Conservation (phyloP, 2,113 vertebrate genomes). For the Ranitomeya variabilis region DNA sequence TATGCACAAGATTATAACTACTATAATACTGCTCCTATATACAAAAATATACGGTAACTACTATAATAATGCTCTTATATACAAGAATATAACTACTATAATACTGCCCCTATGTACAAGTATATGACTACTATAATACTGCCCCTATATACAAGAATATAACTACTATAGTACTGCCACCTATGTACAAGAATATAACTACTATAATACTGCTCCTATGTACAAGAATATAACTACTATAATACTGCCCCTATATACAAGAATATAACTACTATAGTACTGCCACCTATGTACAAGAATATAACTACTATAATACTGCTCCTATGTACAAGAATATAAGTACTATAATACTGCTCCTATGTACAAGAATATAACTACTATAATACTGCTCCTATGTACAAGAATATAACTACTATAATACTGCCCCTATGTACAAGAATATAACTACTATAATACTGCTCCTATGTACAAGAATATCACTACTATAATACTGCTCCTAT, state of each 20-base stretch:
- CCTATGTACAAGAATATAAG: neutral
- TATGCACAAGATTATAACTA: constrained; percentile 15
- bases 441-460: neutral
- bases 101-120: neutral
- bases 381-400: neutral
- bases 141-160: constrained; percentile 3
- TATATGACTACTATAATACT: constrained; percentile 3
- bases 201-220: neutral
- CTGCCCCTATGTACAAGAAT: neutral
- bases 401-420: neutral
- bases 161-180: neutral
- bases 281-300: neutral
- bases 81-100: neutral
- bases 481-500: neutral
- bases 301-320: neutral
- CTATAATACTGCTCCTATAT: neutral
- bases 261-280: neutral
- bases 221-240: neutral
- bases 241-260: neutral
- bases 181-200: constrained; percentile 5
- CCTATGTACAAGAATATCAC: neutral
- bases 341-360: neutral
- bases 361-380: neutral
- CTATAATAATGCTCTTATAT: neutral
- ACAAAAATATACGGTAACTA: neutral